phyloP scores from a whole-genome alignment of 2,888 invertebrate genomes.

The Luperina testacea region DNA sequence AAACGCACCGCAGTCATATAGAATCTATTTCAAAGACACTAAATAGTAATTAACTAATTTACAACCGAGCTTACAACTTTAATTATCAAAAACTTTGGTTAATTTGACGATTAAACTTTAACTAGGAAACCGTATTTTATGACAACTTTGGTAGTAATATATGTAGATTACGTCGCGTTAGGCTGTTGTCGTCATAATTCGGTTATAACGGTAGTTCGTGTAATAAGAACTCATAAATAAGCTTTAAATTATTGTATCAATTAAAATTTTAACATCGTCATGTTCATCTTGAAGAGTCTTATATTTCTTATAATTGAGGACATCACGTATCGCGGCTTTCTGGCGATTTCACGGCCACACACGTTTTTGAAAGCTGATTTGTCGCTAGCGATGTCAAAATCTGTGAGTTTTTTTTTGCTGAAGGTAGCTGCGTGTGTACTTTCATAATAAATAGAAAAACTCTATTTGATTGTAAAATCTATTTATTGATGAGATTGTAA shows the following conservation, averaged over 20 bases:
- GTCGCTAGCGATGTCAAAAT: background rate
- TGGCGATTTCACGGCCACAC: background rate
- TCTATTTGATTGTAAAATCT: too few relatives aligned
- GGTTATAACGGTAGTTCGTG: constrained; percentile 1
- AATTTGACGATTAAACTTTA: constrained; percentile 45
- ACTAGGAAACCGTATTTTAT: constrained; percentile 44
- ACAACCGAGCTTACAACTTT: constrained; percentile 28
- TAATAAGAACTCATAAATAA: constrained; percentile 6
- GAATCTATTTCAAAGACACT: constrained; percentile 11
- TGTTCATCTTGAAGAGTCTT: background rate
- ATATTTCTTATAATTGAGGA: background rate
- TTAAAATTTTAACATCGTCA: background rate
- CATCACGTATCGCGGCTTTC: too few relatives aligned
- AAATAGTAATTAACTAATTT: constrained; percentile 38
- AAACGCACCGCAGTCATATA: constrained; percentile 11
- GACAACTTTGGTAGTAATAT: constrained; percentile 11
- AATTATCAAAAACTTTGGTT: constrained; percentile 42
- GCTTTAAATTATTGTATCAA: background rate
- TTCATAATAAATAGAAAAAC: background rate
- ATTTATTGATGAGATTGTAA: too few relatives aligned
- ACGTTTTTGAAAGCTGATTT: background rate
- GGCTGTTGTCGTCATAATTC: constrained; percentile 20
- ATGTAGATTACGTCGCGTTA: constrained; percentile 41
- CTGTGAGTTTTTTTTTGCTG: background rate
- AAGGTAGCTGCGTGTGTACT: background rate